A percentile compares a stretch with the other conserved stretches of the same genome.
phyloP scores from a whole-genome alignment of 2,113 vertebrate species.

The Tenebrosternarchus preto region DNA sequence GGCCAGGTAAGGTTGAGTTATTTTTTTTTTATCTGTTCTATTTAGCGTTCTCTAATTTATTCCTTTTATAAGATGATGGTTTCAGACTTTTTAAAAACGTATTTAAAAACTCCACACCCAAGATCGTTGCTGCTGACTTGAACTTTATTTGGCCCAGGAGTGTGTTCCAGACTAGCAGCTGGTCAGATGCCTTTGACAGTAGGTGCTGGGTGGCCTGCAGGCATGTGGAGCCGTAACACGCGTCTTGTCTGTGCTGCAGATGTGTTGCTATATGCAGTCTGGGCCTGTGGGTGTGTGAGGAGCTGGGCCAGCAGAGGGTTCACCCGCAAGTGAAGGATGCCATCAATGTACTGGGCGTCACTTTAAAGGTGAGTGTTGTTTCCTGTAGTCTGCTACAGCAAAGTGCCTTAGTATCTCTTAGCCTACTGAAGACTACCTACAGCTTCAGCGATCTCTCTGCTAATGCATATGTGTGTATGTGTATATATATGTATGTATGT shows the following conservation, averaged over 20 bases:
- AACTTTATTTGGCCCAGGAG: too few species aligned
- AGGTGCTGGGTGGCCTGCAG: too few species aligned
- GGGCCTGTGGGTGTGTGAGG: constrained; percentile 95
- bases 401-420: background rate
- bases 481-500: constrained; percentile 47
- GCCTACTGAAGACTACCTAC: too few species aligned
- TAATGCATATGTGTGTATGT: constrained; percentile 16
- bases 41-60: background rate
- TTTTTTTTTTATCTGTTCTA: background rate
- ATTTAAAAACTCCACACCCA: too few species aligned
- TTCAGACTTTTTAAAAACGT: too few species aligned
- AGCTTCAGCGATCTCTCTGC: constrained; percentile 20
- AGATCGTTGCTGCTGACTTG: too few species aligned
- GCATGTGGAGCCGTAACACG: too few species aligned
- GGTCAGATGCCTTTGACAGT: too few species aligned
- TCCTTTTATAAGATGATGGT: too few species aligned
- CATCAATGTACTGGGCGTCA: constrained; percentile 93
- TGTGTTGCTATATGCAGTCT: constrained; percentile 94
- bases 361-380: constrained; percentile 85
- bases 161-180: too few species aligned
- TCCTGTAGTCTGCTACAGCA: background rate
- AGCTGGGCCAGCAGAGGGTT: constrained; percentile 81
- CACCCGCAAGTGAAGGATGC: constrained; percentile 90
- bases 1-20: constrained; percentile 80
- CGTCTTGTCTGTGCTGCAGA: constrained; percentile 65